Conservation (phyloP, 2,797 vertebrate genomes). For the Xenentodon cancila region DNA sequence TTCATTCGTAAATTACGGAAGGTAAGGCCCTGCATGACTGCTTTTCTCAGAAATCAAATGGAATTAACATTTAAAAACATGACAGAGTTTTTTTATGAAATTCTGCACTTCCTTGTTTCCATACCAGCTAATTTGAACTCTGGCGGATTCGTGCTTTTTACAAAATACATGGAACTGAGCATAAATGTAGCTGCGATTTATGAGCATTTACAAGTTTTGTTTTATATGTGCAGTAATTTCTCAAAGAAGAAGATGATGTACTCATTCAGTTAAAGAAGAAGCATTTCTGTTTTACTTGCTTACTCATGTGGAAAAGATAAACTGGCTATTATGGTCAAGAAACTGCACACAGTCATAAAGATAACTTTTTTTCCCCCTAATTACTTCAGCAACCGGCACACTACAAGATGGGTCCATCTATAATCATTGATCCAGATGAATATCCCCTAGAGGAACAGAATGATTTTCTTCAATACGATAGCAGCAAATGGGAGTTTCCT, state of each 20-base stretch:
- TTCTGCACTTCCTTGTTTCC: neutral
- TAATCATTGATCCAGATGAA: conserved; percentile 95
- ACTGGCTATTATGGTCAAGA: neutral
- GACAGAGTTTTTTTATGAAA: neutral
- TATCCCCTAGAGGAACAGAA: conserved; percentile 92
- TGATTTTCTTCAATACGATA: conserved; percentile 92
- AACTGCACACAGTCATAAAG: neutral
- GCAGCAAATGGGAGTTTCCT: conserved; percentile 96
- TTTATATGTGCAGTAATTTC: neutral
- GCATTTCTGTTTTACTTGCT: neutral
- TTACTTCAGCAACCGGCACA: conserved; percentile 83
- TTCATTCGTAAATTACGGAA: conserved; percentile 94
- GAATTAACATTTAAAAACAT: neutral
- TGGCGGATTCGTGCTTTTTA: conserved; percentile 8
- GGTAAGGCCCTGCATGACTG: conserved; percentile 72
- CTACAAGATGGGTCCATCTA: conserved; percentile 92
- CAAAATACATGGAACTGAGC: conserved; percentile 27
- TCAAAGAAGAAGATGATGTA: conserved; percentile 29
- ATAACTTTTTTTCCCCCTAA: neutral
- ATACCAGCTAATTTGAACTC: neutral
- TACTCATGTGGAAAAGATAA: neutral
- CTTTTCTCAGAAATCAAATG: conserved; percentile 10
- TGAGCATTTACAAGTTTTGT: neutral
- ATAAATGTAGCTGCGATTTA: conserved; percentile 36
- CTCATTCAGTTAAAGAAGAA: conserved; percentile 1